Evolutionary conservation across 2,797 vertebrate species (phyloP).

Genomic region (Tadarida brasiliensis): DNA sequence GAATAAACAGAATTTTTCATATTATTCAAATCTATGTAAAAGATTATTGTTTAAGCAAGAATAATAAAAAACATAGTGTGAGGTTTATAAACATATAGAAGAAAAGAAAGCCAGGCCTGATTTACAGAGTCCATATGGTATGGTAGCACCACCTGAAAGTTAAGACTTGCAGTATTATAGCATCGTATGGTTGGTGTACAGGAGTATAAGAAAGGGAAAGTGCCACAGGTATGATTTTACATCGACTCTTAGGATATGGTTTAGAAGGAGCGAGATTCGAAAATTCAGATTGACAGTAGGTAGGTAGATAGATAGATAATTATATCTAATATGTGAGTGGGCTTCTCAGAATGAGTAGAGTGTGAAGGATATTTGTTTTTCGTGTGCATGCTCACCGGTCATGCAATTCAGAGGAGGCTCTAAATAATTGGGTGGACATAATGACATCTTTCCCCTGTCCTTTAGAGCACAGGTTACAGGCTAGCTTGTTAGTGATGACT

Average conservation of each 20-base stretch:
- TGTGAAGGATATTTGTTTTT: not conserved
- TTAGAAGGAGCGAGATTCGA: not conserved
- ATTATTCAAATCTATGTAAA: not conserved
- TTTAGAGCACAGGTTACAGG: not conserved
- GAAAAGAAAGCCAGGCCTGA: not conserved
- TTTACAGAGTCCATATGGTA: not conserved
- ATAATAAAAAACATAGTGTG: not conserved
- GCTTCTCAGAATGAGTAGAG: not conserved
- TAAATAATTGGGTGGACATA: constrained; percentile 6
- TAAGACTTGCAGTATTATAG: not conserved
- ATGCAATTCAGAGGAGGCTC: not conserved
- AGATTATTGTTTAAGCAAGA: not conserved
- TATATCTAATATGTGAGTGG: not conserved
- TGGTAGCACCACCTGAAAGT: not conserved
- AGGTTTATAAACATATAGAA: not conserved
- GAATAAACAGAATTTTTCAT: not conserved
- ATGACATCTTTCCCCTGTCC: not conserved
- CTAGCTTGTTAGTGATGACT: constrained; percentile 4
- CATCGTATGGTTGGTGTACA: not conserved
- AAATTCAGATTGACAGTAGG: not conserved
- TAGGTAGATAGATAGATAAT: not conserved
- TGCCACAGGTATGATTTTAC: not conserved
- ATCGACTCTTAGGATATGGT: not conserved
- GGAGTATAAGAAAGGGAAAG: not conserved
- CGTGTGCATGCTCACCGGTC: not conserved